phyloP scores from a whole-genome alignment of 1,140 invertebrate genomes.

The Scaptomyza montana region DNA sequence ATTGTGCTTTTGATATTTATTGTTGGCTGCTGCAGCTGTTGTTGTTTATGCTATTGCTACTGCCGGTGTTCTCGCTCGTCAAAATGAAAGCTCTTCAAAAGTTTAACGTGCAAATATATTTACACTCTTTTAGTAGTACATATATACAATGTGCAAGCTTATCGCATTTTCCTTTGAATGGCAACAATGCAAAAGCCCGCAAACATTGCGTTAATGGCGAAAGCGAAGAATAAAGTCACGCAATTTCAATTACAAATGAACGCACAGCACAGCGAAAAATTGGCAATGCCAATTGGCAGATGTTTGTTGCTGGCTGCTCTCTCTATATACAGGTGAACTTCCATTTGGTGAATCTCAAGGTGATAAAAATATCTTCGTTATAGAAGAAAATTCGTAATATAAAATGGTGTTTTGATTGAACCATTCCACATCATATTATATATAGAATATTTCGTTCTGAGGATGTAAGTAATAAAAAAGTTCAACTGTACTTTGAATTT shows the following conservation, averaged over 20 bases:
- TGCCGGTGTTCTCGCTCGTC: constrained; percentile 2
- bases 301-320: background rate
- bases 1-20: constrained; percentile 13
- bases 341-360: too few relatives aligned
- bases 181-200: constrained; percentile 36
- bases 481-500: constrained; percentile 19
- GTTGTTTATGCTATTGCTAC: background rate
- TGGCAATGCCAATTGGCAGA: constrained; percentile 37
- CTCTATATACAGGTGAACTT: too few relatives aligned
- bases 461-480: too few relatives aligned
- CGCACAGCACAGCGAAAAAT: constrained; percentile 25
- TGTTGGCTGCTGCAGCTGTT: constrained; percentile 4
- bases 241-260: constrained; percentile 80
- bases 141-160: constrained; percentile 55
- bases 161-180: constrained; percentile 41
- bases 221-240: constrained; percentile 81
- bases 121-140: constrained; percentile 12
- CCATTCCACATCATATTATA: too few relatives aligned
- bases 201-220: constrained; percentile 43
- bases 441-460: too few relatives aligned
- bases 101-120: constrained; percentile 14
- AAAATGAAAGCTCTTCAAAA: constrained; percentile 59
- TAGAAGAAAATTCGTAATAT: too few relatives aligned
- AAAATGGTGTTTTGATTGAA: too few relatives aligned
- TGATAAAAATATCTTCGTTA: too few relatives aligned